Evolutionary conservation across 1,140 invertebrate species (phyloP).

Genomic region (Trissolcus basalis): DNA sequence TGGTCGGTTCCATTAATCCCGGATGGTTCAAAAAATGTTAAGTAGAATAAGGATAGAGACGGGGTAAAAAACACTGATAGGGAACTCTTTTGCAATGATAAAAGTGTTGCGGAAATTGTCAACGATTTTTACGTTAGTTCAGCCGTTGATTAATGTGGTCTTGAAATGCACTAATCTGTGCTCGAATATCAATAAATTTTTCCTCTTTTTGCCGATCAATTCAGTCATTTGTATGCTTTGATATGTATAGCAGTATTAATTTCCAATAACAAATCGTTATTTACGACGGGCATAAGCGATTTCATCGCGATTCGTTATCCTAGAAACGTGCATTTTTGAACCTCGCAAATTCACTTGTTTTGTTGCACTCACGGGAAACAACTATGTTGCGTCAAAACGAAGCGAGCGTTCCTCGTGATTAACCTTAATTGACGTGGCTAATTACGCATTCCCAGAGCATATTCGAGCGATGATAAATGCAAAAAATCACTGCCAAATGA

Average conservation of each 20-base stretch:
- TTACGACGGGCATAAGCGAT: conserved; percentile 2
- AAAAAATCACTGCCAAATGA: conserved; percentile 32
- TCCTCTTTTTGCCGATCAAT: neutral
- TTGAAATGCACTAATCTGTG: conserved; percentile 27
- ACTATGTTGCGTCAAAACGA: conserved; percentile 29
- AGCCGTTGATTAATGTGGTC: conserved; percentile 32
- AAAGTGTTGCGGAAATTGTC: conserved; percentile 49
- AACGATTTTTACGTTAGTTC: conserved; percentile 22
- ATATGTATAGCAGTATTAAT: conserved; percentile 18
- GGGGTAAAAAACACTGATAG: conserved; percentile 20
- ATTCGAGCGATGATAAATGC: conserved; percentile 53
- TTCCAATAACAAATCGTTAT: conserved; percentile 27
- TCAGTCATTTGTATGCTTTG: conserved; percentile 20
- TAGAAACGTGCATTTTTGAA: conserved; percentile 5
- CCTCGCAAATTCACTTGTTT: conserved; percentile 2
- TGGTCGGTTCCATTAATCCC: conserved; percentile 28
- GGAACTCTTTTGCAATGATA: conserved; percentile 22
- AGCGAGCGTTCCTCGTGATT: conserved; percentile 45
- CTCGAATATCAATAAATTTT: conserved; percentile 36
- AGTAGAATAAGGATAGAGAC: conserved; percentile 41
- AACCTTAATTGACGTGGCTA: conserved; percentile 60
- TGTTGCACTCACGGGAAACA: neutral
- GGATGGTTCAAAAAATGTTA: conserved; percentile 26
- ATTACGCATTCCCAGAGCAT: conserved; percentile 59
- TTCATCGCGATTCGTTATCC: conserved; percentile 19